Evolutionary conservation across 2,113 vertebrate genomes (phyloP), one percentile per base, ranked within the genome.

Genomic region (Psammodynastes pulverulentus): DNA sequence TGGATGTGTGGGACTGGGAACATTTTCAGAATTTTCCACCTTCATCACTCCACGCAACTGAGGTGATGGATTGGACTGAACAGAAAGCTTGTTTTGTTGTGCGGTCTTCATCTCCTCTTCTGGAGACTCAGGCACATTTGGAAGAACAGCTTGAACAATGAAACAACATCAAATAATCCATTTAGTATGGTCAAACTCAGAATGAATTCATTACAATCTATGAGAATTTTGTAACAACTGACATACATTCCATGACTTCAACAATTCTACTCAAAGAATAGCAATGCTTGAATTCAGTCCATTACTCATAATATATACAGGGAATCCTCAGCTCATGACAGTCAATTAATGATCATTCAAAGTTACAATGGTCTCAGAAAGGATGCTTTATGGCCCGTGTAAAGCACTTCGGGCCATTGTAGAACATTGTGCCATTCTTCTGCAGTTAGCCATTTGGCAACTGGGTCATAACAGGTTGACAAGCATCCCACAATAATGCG

Each of bases 1-100:
- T 84, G 99, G 99, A 54, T 99, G 99, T 1, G 99, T 99, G 45
- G 99, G 99, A 43, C 99, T 99, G 0, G 99, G 99, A 0, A 99
- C 99, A 0, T 98, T 99, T 93, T 99, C 99, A 0, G 98, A 98
- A 43, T 97, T 98, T 21, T 99, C 99, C 12, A 98, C 97, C 92
- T 99, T 99, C 94, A 99, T 98, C 90, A 99, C 98, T 0, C 98
- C 98, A 95, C 98, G 96, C 90, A 99, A 96, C 95, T 99, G 99
- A 0, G 98, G 98, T 34, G 97, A 96, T 2, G 98, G 98, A 43
- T 97, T 98, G 10, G 98, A 96, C 51, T 97, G 97, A 0, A 97
- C 96, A 0, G 98, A 96, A 45, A 98, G 92, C 92, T 98, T 98
- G 95, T 62, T 97, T 92, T 97, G 98, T 5, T 97, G 96, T 91